Evolutionary conservation across 2,797 vertebrate genomes (phyloP), one percentile per base, ranked within the genome.

Genomic region (Tokudaia muenninki): DNA sequence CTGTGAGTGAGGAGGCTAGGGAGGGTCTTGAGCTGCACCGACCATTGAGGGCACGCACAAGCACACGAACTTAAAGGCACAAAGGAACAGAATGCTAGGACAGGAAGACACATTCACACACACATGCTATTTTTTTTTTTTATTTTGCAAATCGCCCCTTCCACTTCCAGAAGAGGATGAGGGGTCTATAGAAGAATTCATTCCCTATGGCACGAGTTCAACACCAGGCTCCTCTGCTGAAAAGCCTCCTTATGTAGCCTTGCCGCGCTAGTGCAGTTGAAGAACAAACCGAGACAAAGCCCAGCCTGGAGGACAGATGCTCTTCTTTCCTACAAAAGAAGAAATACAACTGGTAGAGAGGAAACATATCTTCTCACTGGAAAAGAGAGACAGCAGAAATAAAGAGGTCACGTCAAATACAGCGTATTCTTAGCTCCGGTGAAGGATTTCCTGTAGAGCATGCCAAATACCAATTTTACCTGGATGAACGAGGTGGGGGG

Each of bases 201-300:
- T 74, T 34, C 52, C 59, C 24, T n/a, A 6, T 65, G 96, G 96
- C 94, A 86, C 41, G 1, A 89, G 92, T 87, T 95, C 97, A 94
- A 82, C 78, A 37, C 97, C 88, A 31, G 77, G 96, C 96, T 79
- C 26, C 47, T 52, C 7, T 2, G 77, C 96, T 91, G 92, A 94
- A 95, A 92, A 94, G 91, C 88, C 11, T 75, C 91, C 96, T 94
- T 82, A 74, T 87, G 86, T 2, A 2, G 92, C 95, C 9, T 9
- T 70, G 67, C 19, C 26, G 61, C 3, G 21, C 24, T 6, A 17
- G 7, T 0, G 91, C 61, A 0, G 78, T 5, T 12, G 94, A 31
- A 47, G 84, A 41, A 84, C 72, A 34, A 17, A 72, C 57, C n/a
- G 4, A 59, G 94, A 96, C 96, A 81, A 90, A 95, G 67, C 67